These are phyloP conservation scores for Neoitamus cyanurus DNA, from an alignment of 2,888 invertebrate species.

Conservation along the genomic window DNA sequence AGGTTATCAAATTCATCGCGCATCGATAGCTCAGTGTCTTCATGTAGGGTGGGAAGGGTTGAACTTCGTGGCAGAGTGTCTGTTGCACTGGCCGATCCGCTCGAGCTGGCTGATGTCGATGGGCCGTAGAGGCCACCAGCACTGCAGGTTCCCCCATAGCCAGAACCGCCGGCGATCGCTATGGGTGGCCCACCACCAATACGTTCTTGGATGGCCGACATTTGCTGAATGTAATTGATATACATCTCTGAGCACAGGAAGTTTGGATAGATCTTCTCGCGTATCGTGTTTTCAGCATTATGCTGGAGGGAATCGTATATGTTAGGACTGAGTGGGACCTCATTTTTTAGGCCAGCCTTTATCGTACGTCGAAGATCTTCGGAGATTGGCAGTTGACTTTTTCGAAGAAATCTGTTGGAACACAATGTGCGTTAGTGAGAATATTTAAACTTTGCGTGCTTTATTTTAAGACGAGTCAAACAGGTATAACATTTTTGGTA, in stretches of 20 bases:
- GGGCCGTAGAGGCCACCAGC: constrained; percentile 61
- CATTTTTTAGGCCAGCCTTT: constrained; percentile 78
- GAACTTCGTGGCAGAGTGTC: constrained; percentile 69
- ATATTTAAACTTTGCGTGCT: background rate
- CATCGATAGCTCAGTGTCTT: constrained; percentile 79
- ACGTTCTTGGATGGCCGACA: constrained; percentile 68
- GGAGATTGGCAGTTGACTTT: constrained; percentile 83
- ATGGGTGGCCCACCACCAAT: constrained; percentile 52
- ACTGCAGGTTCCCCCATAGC: constrained; percentile 52
- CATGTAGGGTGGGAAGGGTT: constrained; percentile 84
- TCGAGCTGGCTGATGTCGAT: constrained; percentile 65
- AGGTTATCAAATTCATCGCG: constrained; percentile 65
- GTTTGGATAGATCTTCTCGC: constrained; percentile 88
- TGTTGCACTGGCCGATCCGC: constrained; percentile 65
- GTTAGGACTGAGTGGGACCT: constrained; percentile 76
- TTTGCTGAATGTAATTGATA: constrained; percentile 82
- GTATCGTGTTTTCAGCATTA: constrained; percentile 83
- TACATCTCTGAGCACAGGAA: constrained; percentile 94
- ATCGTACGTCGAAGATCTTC: constrained; percentile 84
- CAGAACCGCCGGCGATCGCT: constrained; percentile 58
- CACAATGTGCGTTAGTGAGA: background rate
- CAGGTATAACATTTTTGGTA: background rate
- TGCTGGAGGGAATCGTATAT: constrained; percentile 88
- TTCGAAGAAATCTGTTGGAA: constrained; percentile 77
- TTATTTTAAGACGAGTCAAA: background rate